Conservation (phyloP, 2,113 vertebrate genomes). For the Oenanthe melanoleuca region DNA sequence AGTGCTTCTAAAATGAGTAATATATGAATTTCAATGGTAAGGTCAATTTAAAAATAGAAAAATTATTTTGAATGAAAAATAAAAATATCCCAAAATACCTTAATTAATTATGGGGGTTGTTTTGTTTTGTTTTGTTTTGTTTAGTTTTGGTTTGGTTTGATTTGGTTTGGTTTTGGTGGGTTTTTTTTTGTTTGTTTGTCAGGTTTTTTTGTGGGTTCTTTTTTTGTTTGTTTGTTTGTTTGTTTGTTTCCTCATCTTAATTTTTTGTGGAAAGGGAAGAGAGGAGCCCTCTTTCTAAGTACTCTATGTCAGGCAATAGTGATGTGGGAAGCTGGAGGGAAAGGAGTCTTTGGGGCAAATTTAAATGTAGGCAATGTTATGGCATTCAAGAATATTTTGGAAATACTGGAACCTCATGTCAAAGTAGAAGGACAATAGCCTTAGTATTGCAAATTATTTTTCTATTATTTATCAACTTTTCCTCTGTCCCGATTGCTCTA, state of each 20-base stretch:
- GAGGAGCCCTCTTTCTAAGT: fast-evolving
- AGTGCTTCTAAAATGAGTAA: background rate
- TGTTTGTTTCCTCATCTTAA: no score
- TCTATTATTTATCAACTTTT: background rate
- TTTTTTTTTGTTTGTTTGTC: no score
- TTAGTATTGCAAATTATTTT: background rate
- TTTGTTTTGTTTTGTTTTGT: background rate
- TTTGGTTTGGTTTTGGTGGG: no score
- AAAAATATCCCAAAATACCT: background rate
- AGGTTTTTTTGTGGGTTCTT: no score
- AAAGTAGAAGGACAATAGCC: background rate
- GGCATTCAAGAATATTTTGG: background rate
- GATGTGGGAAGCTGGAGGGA: background rate
- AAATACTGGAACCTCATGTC: fast-evolving
- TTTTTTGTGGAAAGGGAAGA: background rate
- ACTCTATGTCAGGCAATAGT: fast-evolving
- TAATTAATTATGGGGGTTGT: background rate
- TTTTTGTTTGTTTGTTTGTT: no score
- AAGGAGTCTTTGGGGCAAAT: background rate
- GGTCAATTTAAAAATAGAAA: background rate
- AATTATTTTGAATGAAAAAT: background rate
- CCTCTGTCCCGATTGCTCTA: background rate
- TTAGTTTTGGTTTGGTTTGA: no score
- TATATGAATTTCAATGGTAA: background rate
- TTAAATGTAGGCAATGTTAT: background rate